phyloP scores from a whole-genome alignment of 92 coral and sea anemone genomes.

The Palythoa caribaeorum region DNA sequence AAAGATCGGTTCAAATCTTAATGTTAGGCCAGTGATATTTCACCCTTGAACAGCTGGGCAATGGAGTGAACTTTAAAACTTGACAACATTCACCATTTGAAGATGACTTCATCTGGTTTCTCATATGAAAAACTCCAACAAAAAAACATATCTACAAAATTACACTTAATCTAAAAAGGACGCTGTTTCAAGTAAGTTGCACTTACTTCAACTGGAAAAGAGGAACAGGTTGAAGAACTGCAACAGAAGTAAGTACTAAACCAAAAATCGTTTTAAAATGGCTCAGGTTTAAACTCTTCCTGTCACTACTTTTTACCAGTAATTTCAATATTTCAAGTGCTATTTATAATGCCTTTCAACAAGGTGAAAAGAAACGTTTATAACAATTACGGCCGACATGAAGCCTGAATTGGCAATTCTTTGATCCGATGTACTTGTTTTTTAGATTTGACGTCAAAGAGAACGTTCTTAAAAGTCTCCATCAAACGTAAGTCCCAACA shows the following conservation, averaged over 20 bases:
- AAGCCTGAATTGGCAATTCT: not conserved
- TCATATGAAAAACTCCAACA: not conserved
- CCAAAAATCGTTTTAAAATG: not conserved
- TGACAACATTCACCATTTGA: conserved; percentile 8
- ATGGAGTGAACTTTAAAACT: not conserved
- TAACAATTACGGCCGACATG: not conserved
- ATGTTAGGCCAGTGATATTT: not conserved
- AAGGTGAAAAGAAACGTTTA: too few species aligned
- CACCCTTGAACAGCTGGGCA: not conserved
- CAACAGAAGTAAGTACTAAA: conserved; percentile 1
- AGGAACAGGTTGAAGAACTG: not conserved
- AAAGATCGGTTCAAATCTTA: not conserved
- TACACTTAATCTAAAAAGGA: not conserved
- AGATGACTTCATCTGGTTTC: not conserved
- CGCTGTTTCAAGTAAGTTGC: conserved; percentile 24
- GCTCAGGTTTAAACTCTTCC: not conserved
- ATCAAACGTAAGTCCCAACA: not conserved
- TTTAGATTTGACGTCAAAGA: too few species aligned
- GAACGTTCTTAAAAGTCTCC: not conserved
- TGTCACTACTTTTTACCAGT: not conserved
- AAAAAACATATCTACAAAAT: not conserved
- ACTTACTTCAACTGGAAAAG: conserved; percentile 17
- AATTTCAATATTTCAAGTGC: not conserved
- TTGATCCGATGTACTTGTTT: too few species aligned
- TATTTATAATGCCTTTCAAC: too few species aligned